Evolutionary conservation across 2,113 vertebrate species (phyloP), one percentile per base, ranked within the genome.

Genomic region (Dasyornis broadbenti): DNA sequence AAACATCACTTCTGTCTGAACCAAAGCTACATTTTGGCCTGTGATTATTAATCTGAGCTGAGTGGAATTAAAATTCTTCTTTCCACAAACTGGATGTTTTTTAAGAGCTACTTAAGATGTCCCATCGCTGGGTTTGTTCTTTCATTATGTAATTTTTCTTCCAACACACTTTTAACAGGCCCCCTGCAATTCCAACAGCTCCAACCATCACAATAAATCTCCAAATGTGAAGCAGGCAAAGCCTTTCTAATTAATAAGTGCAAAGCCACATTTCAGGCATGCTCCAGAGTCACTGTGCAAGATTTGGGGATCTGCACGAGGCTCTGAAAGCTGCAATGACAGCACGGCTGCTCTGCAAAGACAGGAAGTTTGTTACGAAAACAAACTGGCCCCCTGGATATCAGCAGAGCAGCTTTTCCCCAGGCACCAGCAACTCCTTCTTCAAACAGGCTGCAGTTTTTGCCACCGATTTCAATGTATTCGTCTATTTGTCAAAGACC

Each of bases 361-460:
- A 94, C 97, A 97, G 97, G 97, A 97, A 97, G 97, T 97, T 97
- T 97, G 96, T 95, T 96, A 96, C 89, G 70, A 96, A 97, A 96
- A 97, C 93, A 97, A 96, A 93, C 90, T 95, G 93, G 84, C 95
- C 95, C 95, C 94, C 96, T 96, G 95, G 90, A 95, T 97, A 97
- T 97, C 96, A 95, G 94, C 92, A 94, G 69, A 82, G 93, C 83
- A 95, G 78, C 84, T 94, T 97, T 92, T 92, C 94, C 95, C 82
- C 93, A 95, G 88, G 76, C 81, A 86, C 88, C 61, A 75, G 72
- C 83, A 72, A 27, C 39, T 30, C 86, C 82, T 92, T 16, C 75
- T 91, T 57, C 87, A 39, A 45, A 18, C 6, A 70, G 59, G 80
- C 71, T 71, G 84, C 10, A 53, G 10, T 9, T 79, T 79, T 40